Conservation (phyloP, 2,113 vertebrate species). For the Coreoperca whiteheadi region DNA sequence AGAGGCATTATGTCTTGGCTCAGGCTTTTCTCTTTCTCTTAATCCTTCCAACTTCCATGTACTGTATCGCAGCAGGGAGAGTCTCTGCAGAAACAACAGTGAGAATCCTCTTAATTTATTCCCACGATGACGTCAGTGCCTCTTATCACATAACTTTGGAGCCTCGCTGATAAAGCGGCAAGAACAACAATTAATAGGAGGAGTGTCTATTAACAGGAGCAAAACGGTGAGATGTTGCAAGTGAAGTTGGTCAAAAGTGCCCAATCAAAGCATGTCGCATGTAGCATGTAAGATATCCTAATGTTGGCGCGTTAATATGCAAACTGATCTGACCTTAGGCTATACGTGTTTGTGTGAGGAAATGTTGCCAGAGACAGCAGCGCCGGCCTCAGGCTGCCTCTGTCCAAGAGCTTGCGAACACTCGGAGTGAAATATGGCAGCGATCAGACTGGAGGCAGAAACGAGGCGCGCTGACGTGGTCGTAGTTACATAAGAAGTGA, state of each 20-base stretch:
- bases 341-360: not conserved
- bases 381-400: slow-evolving; percentile 18
- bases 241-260: not conserved
- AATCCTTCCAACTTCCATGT: slow-evolving; percentile 55
- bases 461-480: slow-evolving; percentile 40
- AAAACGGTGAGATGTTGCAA: not conserved
- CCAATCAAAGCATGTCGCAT: not conserved
- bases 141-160: slow-evolving; percentile 23
- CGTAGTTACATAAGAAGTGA: slow-evolving; percentile 52
- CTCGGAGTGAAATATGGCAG: slow-evolving; percentile 63
- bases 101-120: slow-evolving; percentile 46
- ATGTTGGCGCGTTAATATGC: not conserved
- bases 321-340: slow-evolving; percentile 5
- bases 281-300: not conserved
- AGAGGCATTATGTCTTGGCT: slow-evolving; percentile 59
- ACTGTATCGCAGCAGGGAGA: slow-evolving; percentile 34
- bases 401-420: slow-evolving; percentile 31
- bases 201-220: not conserved
- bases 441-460: slow-evolving; percentile 45
- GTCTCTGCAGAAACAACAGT: slow-evolving; percentile 33
- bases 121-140: slow-evolving; percentile 4
- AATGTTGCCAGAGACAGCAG: slow-evolving; percentile 35
- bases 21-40: slow-evolving; percentile 55
- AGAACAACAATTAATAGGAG: not conserved
- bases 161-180: not conserved